A percentile compares a stretch with the other conserved stretches of the same genome.
These are phyloP conservation scores for Poecile montanus DNA, from an alignment of 2,797 vertebrate species.

Conservation along the genomic window DNA sequence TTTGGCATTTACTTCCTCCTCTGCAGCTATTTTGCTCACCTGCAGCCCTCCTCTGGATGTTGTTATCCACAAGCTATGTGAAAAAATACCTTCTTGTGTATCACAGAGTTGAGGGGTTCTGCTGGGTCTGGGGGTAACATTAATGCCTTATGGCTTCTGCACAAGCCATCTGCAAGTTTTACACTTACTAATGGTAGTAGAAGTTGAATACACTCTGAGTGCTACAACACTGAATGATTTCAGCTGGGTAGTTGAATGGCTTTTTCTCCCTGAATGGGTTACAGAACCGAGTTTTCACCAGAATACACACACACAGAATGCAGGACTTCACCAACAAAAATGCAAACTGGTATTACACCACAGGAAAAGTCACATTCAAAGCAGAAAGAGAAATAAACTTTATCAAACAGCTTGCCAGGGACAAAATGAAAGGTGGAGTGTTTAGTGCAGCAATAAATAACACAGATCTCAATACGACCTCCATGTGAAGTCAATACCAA, in stretches of 20 bases:
- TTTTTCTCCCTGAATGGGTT: background rate
- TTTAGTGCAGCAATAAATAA: constrained; percentile 11
- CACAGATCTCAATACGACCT: background rate
- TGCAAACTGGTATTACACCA: background rate
- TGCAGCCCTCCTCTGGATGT: background rate
- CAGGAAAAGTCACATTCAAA: background rate
- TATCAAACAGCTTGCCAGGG: background rate
- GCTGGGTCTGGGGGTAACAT: background rate
- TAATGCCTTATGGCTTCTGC: background rate
- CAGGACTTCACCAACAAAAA: background rate
- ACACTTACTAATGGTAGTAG: background rate
- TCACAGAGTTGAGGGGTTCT: background rate
- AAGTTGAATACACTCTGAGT: background rate
- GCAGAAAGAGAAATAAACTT: background rate
- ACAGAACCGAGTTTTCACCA: background rate
- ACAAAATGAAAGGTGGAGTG: background rate
- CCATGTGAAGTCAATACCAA: constrained; percentile 16
- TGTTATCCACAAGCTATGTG: background rate
- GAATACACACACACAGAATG: too few species aligned
- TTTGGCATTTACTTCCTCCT: background rate
- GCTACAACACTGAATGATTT: background rate
- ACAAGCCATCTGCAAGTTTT: background rate
- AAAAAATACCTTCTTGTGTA: background rate
- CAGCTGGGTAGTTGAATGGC: background rate
- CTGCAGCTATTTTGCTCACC: background rate